These are phyloP conservation scores for Stomorhina lunata DNA, from an alignment of 2,888 invertebrate genomes.

Conservation along the genomic window DNA sequence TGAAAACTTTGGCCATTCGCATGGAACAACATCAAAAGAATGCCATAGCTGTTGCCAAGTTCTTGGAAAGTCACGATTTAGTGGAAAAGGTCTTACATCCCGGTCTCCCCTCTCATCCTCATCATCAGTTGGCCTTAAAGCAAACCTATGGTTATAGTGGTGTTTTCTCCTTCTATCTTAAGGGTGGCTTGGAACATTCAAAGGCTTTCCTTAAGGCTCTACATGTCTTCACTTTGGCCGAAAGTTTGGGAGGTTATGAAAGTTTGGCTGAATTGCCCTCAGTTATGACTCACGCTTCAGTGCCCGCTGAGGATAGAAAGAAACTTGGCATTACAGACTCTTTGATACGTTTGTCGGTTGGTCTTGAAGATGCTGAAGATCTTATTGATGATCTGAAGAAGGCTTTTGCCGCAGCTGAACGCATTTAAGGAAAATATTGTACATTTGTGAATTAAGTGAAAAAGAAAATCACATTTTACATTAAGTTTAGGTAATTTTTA, in stretches of 20 bases:
- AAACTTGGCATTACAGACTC: conserved; percentile 90
- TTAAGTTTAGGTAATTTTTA: no score
- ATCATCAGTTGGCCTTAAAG: conserved; percentile 87
- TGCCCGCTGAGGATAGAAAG: conserved; percentile 87
- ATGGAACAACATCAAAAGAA: conserved; percentile 94
- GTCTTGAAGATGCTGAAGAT: conserved; percentile 93
- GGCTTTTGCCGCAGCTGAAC: conserved; percentile 84
- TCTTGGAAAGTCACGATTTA: conserved; percentile 88
- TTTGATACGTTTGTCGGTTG: conserved; percentile 93
- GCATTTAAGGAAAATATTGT: no score
- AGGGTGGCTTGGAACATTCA: conserved; percentile 87
- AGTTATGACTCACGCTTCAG: conserved; percentile 97
- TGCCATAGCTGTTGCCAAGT: conserved; percentile 88
- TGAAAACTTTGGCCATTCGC: conserved; percentile 94
- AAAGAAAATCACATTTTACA: no score
- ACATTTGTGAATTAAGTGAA: no score
- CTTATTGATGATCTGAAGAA: conserved; percentile 90
- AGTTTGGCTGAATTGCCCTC: conserved; percentile 95
- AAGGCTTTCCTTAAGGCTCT: conserved; percentile 87
- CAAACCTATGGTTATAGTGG: conserved; percentile 95
- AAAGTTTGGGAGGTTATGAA: conserved; percentile 97
- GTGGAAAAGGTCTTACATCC: conserved; percentile 92
- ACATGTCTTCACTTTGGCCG: conserved; percentile 92
- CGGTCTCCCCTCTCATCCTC: conserved; percentile 92
- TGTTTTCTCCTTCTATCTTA: conserved; percentile 93